Base-by-base conservation (phyloP, 2,113 vertebrate genomes). In the Epinephelus cyanopodus region DNA sequence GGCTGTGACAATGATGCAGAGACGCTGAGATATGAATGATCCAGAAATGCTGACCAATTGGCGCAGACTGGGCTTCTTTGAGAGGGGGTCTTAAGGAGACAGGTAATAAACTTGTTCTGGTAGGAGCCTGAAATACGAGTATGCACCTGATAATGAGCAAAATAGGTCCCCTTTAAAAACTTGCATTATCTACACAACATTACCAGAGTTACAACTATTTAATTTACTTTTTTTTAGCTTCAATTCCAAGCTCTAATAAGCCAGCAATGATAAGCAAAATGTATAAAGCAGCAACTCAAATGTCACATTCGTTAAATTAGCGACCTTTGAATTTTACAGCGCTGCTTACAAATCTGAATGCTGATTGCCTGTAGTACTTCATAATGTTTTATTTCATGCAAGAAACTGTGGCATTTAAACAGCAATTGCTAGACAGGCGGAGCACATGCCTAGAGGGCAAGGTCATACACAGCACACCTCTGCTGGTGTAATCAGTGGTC, bases 371-470 rank as follows among this genome's bases (percentile, higher is more conserved):
- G 68, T 72, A 61, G 77, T 77, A 78, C 73, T 81, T 81, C 39
- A 82, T 89, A 81, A 84, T 82, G 82, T 86, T 90, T 89, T 88
- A 89, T 86, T 89, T 84, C 83, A 71, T 82, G 77, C 53, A 14
- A 78, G 81, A 83, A 90, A 86, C 75, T 48, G 67, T 92, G 91
- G 88, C 93, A 93, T 94, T 93, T 94, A 87, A 92, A 90, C 83
- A 73, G 83, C 77, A 91, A 92, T 94, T 90, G 92, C 72, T 52
- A 60, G 66, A 52, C 66, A 77, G 71, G 85, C 60, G 62, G 61
- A 79, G 74, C 67, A 11, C 7, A 11, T 62, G 57, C 70, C 83
- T 74, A 48, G 56, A 66, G 87, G 84, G 76, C 54, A 37, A 77
- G 84, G 83, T 81, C 79, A 73, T n/a, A 72, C 13, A 33, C 39